Evolutionary conservation across 2,113 vertebrate species (phyloP).

Genomic region (Cavia porcellus): DNA sequence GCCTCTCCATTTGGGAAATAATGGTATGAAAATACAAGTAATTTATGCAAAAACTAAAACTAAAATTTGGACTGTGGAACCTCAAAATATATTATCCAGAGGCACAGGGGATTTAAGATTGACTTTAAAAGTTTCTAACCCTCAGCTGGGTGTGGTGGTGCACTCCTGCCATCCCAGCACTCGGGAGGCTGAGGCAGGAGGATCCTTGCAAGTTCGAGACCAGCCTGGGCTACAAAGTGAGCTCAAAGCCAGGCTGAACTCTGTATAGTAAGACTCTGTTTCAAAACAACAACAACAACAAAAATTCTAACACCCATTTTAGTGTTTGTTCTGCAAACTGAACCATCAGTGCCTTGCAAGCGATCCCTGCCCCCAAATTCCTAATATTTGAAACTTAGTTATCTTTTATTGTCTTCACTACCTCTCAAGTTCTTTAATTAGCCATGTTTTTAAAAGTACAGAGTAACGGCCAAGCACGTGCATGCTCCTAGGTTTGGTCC

Average conservation of each 20-base stretch:
- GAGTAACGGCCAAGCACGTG: neutral
- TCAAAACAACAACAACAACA: too few species aligned
- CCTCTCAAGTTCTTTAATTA: slow-evolving; percentile 38
- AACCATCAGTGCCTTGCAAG: neutral
- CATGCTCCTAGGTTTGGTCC: neutral
- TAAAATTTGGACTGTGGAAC: slow-evolving; percentile 27
- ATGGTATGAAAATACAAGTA: neutral
- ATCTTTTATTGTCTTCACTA: neutral
- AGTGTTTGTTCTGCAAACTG: neutral
- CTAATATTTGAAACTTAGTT: neutral
- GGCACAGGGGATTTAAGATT: neutral
- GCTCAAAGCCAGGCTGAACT: too few species aligned
- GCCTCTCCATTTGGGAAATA: slow-evolving; percentile 1
- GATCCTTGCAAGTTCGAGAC: too few species aligned
- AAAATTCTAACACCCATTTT: too few species aligned
- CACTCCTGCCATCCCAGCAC: too few species aligned
- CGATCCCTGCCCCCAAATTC: neutral
- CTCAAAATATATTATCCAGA: slow-evolving; percentile 22
- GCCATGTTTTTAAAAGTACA: neutral
- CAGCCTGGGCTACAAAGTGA: too few species aligned
- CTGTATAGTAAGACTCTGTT: too few species aligned
- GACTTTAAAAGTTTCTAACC: neutral
- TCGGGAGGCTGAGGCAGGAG: too few species aligned
- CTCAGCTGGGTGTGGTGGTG: too few species aligned
- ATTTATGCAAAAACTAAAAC: slow-evolving; percentile 35